A percentile compares a stretch with the other conserved stretches of the same genome.
These are phyloP conservation scores for Drosophila lutescens DNA, from an alignment of 2,888 invertebrate genomes.

Conservation along the genomic window DNA sequence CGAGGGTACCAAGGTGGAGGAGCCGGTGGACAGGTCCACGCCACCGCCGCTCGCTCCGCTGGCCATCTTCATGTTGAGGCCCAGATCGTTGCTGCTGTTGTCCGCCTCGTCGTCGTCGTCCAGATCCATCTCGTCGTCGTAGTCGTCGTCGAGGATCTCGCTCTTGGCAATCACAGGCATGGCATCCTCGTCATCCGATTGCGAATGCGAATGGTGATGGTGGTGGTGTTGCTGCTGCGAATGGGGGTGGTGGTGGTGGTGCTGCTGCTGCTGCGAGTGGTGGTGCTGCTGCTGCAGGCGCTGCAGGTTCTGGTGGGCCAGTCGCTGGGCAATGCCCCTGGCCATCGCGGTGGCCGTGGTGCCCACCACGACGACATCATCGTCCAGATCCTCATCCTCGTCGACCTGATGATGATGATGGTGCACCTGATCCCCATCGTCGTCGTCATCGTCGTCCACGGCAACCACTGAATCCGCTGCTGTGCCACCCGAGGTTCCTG, in stretches of 20 bases:
- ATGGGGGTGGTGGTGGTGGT: slow-evolving; percentile 10
- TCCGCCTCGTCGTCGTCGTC: slow-evolving; percentile 87
- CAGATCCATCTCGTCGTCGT: slow-evolving; percentile 84
- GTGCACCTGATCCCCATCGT: slow-evolving; percentile 34
- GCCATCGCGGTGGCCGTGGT: slow-evolving; percentile 55
- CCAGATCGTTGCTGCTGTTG: slow-evolving; percentile 86
- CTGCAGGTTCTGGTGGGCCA: slow-evolving; percentile 58
- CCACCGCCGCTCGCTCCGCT: slow-evolving; percentile 76
- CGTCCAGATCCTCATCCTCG: slow-evolving; percentile 47
- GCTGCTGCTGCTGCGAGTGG: slow-evolving; percentile 12
- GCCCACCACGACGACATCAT: slow-evolving; percentile 55
- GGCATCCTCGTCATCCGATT: slow-evolving; percentile 48
- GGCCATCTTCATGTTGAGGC: slow-evolving; percentile 87
- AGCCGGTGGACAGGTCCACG: slow-evolving; percentile 80
- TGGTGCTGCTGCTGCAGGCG: slow-evolving; percentile 21
- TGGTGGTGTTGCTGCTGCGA: slow-evolving; percentile 10
- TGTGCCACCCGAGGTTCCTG: slow-evolving; percentile 11
- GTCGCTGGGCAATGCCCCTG: slow-evolving; percentile 64
- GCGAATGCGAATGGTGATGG: slow-evolving; percentile 9
- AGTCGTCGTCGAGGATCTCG: slow-evolving; percentile 77
- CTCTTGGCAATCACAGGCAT: slow-evolving; percentile 65
- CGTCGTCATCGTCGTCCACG: slow-evolving; percentile 54
- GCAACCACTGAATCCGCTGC: slow-evolving; percentile 43
- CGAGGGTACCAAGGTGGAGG: slow-evolving; percentile 80
- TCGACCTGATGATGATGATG: slow-evolving; percentile 33